Evolutionary conservation across 2,113 vertebrate species (phyloP).

Genomic region (Pomatostomus ruficeps): DNA sequence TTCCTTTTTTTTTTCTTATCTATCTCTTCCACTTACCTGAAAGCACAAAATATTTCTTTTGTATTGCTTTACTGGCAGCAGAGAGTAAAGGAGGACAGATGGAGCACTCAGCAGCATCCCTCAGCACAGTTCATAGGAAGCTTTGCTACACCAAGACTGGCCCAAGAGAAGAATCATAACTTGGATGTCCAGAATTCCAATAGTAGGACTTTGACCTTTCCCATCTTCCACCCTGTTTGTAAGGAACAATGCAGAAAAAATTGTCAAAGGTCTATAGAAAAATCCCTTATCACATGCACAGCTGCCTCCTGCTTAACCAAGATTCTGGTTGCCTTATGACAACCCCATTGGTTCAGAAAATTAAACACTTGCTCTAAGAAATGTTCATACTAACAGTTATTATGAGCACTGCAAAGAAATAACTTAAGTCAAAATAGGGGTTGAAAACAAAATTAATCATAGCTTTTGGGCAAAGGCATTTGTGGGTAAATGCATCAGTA

Average conservation of each 20-base stretch:
- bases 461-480: neutral
- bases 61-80: neutral
- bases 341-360: neutral
- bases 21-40: neutral
- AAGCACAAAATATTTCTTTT: neutral
- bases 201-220: neutral
- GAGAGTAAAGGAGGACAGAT: neutral
- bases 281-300: neutral
- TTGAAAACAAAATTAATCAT: neutral
- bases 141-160: neutral
- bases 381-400: neutral
- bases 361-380: neutral
- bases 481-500: neutral
- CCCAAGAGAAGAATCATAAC: neutral
- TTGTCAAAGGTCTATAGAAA: neutral
- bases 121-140: neutral
- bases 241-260: neutral
- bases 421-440: neutral
- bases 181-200: neutral
- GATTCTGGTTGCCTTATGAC: neutral
- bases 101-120: neutral
- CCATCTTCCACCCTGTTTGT: neutral
- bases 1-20: neutral
- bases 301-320: neutral
- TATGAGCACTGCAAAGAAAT: neutral